Evolutionary conservation across 2,797 vertebrate genomes (phyloP).

Genomic region (Ficedula albicollis): DNA sequence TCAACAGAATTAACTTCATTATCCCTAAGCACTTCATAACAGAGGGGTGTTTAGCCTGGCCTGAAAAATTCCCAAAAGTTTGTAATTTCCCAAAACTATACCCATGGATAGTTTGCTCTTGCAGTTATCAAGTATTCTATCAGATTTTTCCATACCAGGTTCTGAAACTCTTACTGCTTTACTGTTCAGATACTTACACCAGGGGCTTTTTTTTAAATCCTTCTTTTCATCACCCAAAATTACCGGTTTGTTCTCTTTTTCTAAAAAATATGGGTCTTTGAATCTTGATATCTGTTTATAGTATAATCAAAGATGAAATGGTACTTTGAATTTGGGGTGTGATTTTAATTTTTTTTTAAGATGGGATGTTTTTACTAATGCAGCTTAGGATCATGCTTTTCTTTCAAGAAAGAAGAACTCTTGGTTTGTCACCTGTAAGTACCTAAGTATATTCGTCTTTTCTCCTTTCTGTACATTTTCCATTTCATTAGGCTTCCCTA

Average conservation of each 20-base stretch:
- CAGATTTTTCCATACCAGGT: neutral
- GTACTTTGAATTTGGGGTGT: neutral
- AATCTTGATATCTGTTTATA: neutral
- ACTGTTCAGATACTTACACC: neutral
- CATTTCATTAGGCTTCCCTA: neutral
- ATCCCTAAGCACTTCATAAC: neutral
- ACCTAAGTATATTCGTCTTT: neutral
- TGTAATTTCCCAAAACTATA: neutral
- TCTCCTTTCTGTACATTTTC: neutral
- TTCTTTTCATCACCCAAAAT: neutral
- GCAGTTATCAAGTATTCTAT: neutral
- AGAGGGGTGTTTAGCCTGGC: slow-evolving; percentile 9
- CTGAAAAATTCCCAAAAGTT: slow-evolving; percentile 25
- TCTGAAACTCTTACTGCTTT: neutral
- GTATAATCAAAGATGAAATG: neutral
- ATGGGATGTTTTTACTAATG: no score
- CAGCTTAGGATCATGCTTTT: neutral
- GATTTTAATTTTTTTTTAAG: neutral
- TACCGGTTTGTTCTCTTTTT: neutral
- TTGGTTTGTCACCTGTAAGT: neutral
- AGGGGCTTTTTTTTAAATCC: neutral
- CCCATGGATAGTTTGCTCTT: neutral
- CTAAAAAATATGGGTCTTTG: neutral
- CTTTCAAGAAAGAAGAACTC: neutral
- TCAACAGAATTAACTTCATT: slow-evolving; percentile 33